Evolutionary conservation across 2,797 vertebrate species (phyloP), one percentile per base, ranked within the genome.

Genomic region (Manis crassicaudata): DNA sequence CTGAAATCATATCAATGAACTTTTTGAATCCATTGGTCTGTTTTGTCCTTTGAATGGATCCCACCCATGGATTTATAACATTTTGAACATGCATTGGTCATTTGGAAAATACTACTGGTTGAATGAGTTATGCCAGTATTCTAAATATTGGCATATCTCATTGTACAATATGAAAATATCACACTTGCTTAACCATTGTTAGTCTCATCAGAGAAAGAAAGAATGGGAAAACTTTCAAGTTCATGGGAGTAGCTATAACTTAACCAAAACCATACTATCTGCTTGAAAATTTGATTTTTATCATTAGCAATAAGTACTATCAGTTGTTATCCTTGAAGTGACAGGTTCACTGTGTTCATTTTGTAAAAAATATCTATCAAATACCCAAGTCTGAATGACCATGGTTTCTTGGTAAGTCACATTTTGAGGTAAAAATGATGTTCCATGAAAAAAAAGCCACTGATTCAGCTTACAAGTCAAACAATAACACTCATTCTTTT

Each of bases 101-200:
- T 81, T 96, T 29, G 27, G 29, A 96, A 96, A 70, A 84, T 52
- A n/a, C 21, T 68, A n/a, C 21, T 68, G 20, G 8, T 73, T 84
- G 23, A 65, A 18, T 73, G 56, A 82, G 25, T 60, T 76, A 16
- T 32, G 27, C 13, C 12, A 10, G 0, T 46, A 52, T 89, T 93
- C 32, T 32, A 89, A 67, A 50, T 88, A 20, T 63, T 85, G 32
- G 35, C 16, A n/a, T 2, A 37, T 91, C 46, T 92, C 84, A 37
- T 60, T 77, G 60, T 50, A 37, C 32, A 73, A 7, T 60, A 77
- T 65, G 14, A 72, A 76, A 88, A 94, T 52, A 65, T 20, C 50
- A 68, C 17, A 70, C 18, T 92, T 92, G 43, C 20, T 75, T 89
- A 60, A 27, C 77, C 21, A 70, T 14, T 52, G 60, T 90, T 10